A percentile compares a stretch with the other conserved stretches of the same genome.
These are phyloP conservation scores for Actias luna DNA, from an alignment of 2,888 invertebrate species.

Conservation along the genomic window DNA sequence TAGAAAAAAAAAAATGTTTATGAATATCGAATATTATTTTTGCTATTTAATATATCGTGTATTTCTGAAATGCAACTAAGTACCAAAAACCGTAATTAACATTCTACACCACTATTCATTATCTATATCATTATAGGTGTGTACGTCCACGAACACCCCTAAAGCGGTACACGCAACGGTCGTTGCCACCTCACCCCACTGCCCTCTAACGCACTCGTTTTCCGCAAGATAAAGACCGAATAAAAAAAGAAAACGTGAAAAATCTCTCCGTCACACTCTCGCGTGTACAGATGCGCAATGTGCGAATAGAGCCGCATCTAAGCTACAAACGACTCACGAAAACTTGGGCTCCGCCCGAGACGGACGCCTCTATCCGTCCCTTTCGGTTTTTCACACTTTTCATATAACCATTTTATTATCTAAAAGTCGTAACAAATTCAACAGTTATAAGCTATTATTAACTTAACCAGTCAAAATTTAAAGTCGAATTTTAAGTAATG, in stretches of 20 bases:
- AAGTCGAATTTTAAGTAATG: slow-evolving; percentile 28
- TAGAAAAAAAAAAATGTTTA: background rate
- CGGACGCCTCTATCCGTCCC: slow-evolving; percentile 79
- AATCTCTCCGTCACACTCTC: slow-evolving; percentile 67
- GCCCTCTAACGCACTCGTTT: slow-evolving; percentile 72
- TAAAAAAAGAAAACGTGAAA: slow-evolving; percentile 81
- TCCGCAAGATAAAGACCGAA: slow-evolving; percentile 80
- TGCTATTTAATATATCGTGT: slow-evolving; percentile 64
- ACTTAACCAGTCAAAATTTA: slow-evolving; percentile 13
- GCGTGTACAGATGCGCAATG: slow-evolving; percentile 38
- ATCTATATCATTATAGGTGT: slow-evolving; percentile 54
- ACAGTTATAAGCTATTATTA: slow-evolving; percentile 11
- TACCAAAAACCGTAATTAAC: slow-evolving; percentile 76
- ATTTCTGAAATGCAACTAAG: slow-evolving; percentile 66
- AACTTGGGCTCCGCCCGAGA: slow-evolving; percentile 81
- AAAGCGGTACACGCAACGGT: slow-evolving; percentile 74
- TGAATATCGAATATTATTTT: slow-evolving; percentile 65
- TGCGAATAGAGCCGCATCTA: slow-evolving; percentile 70
- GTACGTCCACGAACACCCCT: slow-evolving; percentile 55
- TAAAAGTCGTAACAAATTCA: slow-evolving; percentile 34
- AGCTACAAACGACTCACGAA: slow-evolving; percentile 80
- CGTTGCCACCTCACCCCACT: slow-evolving; percentile 46
- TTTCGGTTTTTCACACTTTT: slow-evolving; percentile 82
- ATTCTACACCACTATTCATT: slow-evolving; percentile 78
- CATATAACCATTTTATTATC: slow-evolving; percentile 44